Base-by-base conservation (phyloP, 2,113 vertebrate species). In the Centropristis striata region DNA sequence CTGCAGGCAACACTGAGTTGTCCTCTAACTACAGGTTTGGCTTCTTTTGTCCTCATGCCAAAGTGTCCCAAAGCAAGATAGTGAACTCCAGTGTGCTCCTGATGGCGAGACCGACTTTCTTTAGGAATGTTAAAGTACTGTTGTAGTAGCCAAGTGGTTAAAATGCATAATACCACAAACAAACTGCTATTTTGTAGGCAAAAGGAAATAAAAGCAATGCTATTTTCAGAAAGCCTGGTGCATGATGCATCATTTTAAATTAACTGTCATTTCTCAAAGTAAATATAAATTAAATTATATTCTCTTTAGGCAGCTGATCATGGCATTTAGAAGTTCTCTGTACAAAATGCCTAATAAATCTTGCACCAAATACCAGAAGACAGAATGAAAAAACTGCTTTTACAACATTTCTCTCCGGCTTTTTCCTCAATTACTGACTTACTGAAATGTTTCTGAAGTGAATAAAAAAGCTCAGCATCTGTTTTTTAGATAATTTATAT, bases 201-300 rank as follows among this genome's bases (percentile, higher is more conserved):
- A 59, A 41, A n/a, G 10, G 18, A 50, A 12, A 44, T 50, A 20
- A 28, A 50, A 39, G 18, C 25, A 63, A 46, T 65, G 6, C 25
- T 28, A 32, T 53, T 21, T 47, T 37, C 0, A 20, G 47, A 1
- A 21, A 61, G 70, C 21, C 21, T 64, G 23, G 63, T 49, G 13
- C 23, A 49, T 20, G 25, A 46, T 44, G 12, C 13, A 32, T 61
- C 81, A 14, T 51, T 14, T 47, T 12, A 14, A 71, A 57, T 61
- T 3, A 39, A 32, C 8, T 50, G 21, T 39, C 9, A 13, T 55
- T 53, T 53, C 39, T 53, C 21, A 2, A 57, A 68, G 25, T 20
- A 32, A 36, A 54, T 75, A 75, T 14, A 36, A 51, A 71, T 51
- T 59, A 10, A 67, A 1, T 67, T 39, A 14, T 55, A 12, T 32